Evolutionary conservation across 1,140 invertebrate species (phyloP).

Genomic region (Lordiphosa stackelbergi): DNA sequence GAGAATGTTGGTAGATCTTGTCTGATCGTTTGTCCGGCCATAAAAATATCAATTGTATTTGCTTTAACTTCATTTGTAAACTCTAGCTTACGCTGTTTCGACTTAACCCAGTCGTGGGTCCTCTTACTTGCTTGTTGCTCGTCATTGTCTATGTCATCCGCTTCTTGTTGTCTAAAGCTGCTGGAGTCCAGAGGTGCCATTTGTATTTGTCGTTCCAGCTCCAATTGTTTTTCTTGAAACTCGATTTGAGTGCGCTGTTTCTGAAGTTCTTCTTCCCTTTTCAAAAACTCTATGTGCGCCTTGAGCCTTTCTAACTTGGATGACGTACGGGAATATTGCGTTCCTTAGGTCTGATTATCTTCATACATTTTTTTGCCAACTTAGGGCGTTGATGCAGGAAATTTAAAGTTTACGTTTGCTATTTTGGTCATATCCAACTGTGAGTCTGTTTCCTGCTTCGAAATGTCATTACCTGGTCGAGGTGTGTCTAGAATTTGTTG

Average conservation of each 20-base stretch:
- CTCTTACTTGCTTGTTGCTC: no score
- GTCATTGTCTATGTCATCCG: no score
- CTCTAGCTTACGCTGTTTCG: conserved; percentile 2
- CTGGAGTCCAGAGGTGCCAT: no score
- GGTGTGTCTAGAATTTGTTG: no score
- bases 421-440: no score
- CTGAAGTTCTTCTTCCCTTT: conserved; percentile 7
- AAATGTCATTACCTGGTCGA: no score
- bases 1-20: conserved; percentile 15
- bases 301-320: conserved; percentile 4
- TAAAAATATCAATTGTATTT: conserved; percentile 5
- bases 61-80: not conserved
- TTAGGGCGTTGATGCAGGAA: no score
- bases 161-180: no score
- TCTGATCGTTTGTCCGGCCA: conserved; percentile 15
- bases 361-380: no score
- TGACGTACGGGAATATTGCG: not conserved
- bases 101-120: conserved; percentile 8
- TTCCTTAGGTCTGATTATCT: no score
- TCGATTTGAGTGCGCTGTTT: conserved; percentile 4
- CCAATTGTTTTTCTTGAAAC: conserved; percentile 10
- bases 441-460: no score
- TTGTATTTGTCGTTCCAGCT: conserved; percentile 7
- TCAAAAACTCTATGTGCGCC: conserved; percentile 6
- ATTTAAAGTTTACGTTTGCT: no score